Base-by-base conservation (phyloP, 2,888 invertebrate species). In the Epirrhoe tristata region DNA sequence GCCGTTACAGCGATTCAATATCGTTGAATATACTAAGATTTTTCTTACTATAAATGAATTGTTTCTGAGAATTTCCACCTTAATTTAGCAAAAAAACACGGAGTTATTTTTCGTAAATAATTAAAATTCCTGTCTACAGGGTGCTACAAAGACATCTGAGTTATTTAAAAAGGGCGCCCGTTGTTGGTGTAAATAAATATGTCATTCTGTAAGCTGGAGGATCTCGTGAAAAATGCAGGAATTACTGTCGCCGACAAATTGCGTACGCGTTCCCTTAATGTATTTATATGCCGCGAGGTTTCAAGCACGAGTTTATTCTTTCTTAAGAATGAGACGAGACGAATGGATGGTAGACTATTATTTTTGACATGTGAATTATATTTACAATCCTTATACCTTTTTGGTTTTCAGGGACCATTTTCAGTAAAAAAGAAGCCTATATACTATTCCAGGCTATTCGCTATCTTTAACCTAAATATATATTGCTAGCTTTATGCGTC, bases 211-310 rank as follows among this genome's bases (percentile, higher is more conserved):
- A 79, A 81, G 74, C 79, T 76, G 53, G 66, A 60, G 74, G 76
- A 77, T 78, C 79, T 80, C 74, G 73, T 79, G 78, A 81, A 81
- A 82, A 80, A 80, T 79, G 75, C 75, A 78, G 62, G 77, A 73
- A 77, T 81, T 79, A 79, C 76, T 73, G 72, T 71, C 74, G 63
- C 67, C 74, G 74, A 78, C 77, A 80, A 81, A 81, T 81, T 77
- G 77, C 76, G 68, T 63, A 69, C 75, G 76, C 74, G 72, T 79
- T 78, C 75, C 72, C 75, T 68, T 63, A 50, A 70, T 64, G 61
- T 69, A 58, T 62, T 57, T 65, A 66, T 70, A 32, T 60, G 32
- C 39, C 46, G 46, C 12, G 14, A 16, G 6, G n/a, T 14, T 6
- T n/a, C 48, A 14, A 16, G 48, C 48, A 48, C 48, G 48, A 5